Percentiles rank a stretch among this genome's conserved stretches.
phyloP scores from a whole-genome alignment of 2,797 vertebrate species.

The Glyptemys insculpta region DNA sequence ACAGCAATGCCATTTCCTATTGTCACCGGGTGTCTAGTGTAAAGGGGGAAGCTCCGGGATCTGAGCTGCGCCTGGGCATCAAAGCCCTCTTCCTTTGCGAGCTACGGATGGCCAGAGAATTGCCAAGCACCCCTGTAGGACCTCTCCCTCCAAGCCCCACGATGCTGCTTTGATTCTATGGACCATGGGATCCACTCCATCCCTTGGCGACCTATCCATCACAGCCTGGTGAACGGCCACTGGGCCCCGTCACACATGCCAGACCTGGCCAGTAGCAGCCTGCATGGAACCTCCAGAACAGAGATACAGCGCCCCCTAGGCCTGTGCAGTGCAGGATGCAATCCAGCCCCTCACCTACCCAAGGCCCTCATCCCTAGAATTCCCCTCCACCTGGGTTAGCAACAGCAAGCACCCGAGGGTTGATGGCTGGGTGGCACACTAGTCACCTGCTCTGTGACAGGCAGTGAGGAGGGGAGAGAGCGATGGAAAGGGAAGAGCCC shows the following conservation, averaged over 20 bases:
- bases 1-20: not conserved
- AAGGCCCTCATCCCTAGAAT: not conserved
- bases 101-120: not conserved
- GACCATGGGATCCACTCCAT: not conserved
- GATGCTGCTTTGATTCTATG: no score
- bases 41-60: not conserved
- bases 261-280: not conserved
- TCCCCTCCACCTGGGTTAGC: not conserved
- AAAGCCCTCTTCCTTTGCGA: not conserved
- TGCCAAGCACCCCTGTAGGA: not conserved
- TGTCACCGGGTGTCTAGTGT: not conserved
- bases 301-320: not conserved
- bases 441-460: not conserved
- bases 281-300: not conserved
- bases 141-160: not conserved
- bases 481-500: not conserved
- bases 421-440: not conserved
- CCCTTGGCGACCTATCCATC: not conserved
- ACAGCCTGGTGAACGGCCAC: not conserved
- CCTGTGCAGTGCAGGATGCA: not conserved
- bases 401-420: not conserved
- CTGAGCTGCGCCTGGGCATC: no score
- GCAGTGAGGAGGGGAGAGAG: not conserved
- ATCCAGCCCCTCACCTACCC: not conserved
- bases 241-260: not conserved